Conservation (phyloP, 2,888 invertebrate species). For the Hyppa rectilinea region DNA sequence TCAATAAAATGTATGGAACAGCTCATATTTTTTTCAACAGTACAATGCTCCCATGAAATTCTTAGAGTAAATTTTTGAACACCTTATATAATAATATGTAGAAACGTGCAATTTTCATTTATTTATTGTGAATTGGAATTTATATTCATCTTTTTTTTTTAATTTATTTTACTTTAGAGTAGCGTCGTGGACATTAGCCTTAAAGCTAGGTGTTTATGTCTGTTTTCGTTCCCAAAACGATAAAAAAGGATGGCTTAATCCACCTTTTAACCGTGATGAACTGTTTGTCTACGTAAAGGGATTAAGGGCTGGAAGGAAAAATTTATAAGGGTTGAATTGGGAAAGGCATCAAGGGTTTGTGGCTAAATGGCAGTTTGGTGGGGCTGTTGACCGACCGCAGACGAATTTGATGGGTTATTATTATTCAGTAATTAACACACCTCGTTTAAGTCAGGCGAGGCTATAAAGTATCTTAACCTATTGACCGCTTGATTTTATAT, state of each 20-base stretch:
- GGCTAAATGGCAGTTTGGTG: slow-evolving; percentile 18
- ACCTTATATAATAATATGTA: no score
- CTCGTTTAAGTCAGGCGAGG: not conserved
- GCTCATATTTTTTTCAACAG: no score
- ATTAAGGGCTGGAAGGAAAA: slow-evolving; percentile 29
- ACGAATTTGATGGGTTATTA: not conserved
- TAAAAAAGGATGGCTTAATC: slow-evolving; percentile 42
- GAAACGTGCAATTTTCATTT: no score
- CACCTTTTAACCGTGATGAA: slow-evolving; percentile 33
- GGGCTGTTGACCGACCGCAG: not conserved
- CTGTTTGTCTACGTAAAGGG: slow-evolving; percentile 33
- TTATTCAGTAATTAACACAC: not conserved
- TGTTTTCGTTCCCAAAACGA: slow-evolving; percentile 16
- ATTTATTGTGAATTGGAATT: no score
- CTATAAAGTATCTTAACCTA: not conserved
- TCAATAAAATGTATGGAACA: no score
- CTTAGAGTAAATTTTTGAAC: no score
- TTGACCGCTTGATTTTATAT: no score
- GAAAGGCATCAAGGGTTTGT: slow-evolving; percentile 19
- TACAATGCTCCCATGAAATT: no score
- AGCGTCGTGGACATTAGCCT: not conserved
- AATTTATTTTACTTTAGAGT: no score
- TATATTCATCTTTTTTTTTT: no score
- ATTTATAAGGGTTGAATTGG: slow-evolving; percentile 47
- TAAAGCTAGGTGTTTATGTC: slow-evolving; percentile 16